phyloP scores from a whole-genome alignment of 1,140 invertebrate species.

The Pseudomyrmex gracilis region DNA sequence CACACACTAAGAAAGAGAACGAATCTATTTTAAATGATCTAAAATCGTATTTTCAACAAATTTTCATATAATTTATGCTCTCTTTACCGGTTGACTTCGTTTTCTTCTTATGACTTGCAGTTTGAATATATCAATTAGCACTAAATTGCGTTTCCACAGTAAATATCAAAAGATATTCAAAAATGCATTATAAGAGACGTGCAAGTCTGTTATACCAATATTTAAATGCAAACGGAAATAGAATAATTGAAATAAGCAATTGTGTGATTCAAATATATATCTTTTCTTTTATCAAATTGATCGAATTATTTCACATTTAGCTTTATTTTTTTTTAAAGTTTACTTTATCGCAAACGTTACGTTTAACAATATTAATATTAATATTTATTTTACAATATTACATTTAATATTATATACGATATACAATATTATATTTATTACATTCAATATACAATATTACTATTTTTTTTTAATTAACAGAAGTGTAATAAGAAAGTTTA shows the following conservation, averaged over 20 bases:
- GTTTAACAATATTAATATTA: too few relatives aligned
- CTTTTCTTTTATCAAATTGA: too few relatives aligned
- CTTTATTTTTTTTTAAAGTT: background rate
- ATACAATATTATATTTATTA: too few relatives aligned
- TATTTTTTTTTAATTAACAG: too few relatives aligned
- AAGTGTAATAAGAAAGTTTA: too few relatives aligned
- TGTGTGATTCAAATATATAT: too few relatives aligned
- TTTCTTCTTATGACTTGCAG: background rate
- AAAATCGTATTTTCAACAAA: background rate
- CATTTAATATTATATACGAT: too few relatives aligned
- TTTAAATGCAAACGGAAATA: background rate
- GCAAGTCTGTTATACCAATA: background rate
- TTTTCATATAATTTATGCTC: background rate
- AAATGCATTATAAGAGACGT: background rate
- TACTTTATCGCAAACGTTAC: background rate
- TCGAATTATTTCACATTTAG: background rate
- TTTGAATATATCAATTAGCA: background rate
- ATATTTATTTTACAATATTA: too few relatives aligned
- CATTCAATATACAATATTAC: too few relatives aligned
- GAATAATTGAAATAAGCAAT: background rate
- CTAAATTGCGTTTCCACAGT: background rate
- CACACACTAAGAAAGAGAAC: too few relatives aligned
- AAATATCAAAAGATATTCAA: background rate
- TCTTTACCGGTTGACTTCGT: background rate
- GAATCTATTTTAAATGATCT: constrained; percentile 13